Evolutionary conservation across 2,113 vertebrate genomes (phyloP).

Genomic region (Nestor notabilis): DNA sequence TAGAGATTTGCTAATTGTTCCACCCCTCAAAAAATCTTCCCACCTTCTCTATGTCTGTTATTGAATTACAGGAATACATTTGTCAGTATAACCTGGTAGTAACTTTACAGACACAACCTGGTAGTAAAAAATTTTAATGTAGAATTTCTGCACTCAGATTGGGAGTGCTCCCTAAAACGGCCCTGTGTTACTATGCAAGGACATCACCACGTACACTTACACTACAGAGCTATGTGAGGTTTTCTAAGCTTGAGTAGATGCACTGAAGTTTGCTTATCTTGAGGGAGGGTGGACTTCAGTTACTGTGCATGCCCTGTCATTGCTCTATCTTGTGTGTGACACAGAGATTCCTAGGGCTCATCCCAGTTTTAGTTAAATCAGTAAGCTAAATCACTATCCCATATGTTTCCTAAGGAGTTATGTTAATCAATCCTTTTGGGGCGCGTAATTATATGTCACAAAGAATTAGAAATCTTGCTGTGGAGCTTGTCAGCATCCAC

Average conservation of each 20-base stretch:
- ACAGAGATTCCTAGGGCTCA: not conserved
- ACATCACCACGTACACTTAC: not conserved
- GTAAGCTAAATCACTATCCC: not conserved
- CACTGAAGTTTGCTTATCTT: not conserved
- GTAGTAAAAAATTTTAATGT: not conserved
- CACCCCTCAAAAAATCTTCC: not conserved
- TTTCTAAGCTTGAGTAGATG: not conserved
- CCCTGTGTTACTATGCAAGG: not conserved
- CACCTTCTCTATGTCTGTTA: not conserved
- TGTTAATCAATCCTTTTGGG: not conserved
- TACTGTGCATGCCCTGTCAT: not conserved
- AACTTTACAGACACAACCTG: not conserved
- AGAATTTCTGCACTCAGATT: not conserved
- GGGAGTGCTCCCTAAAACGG: not conserved
- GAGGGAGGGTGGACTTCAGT: not conserved
- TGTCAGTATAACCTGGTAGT: not conserved
- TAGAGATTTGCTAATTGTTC: not conserved
- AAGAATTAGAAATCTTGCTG: not conserved
- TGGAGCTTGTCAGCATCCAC: not conserved
- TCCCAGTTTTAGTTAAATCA: not conserved
- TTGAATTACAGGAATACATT: not conserved
- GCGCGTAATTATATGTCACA: not conserved
- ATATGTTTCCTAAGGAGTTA: not conserved
- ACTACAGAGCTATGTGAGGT: not conserved
- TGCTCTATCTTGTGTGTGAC: not conserved